Base-by-base conservation (phyloP, 2,888 invertebrate species). In the Megalurothrips usitatus region DNA sequence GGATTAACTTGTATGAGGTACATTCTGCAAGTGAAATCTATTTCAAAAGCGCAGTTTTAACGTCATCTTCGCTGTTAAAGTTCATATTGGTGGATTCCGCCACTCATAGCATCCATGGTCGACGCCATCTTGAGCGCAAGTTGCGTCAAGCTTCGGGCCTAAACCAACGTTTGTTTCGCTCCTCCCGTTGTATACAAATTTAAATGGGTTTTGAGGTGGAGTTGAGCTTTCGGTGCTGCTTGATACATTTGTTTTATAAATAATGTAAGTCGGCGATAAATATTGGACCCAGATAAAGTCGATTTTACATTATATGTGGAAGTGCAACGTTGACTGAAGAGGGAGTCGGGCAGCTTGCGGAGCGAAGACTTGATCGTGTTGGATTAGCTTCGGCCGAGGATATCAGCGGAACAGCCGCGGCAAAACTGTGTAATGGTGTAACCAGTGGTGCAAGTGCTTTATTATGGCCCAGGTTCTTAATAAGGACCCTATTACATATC, bases 401-500 rank as follows among this genome's bases (percentile, higher is more conserved):
- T n/a, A 75, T 26, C 68, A 75, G 68, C 68, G 68, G 68, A 75
- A 12, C 12, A 23, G 23, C 68, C 68, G 68, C 68, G 12, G 68
- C 23, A 2, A 23, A 75, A 75, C 68, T 75, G 68, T 75, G 68
- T 75, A 26, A 75, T 75, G 68, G 68, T 75, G 68, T 75, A 75
- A 26, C 68, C 26, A 26, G 68, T 26, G 26, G 68, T 75, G 68
- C 68, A 75, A 75, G 68, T 75, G 68, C 68, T 75, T 75, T 75
- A 83, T 80, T 80, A 85, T 85, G 85, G 85, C 85, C 81, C 82
- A 82, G 82, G 82, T 84, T 82, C 83, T 84, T 82, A 84, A 84
- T 88, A 92, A 92, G 90, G 92, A 92, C 88, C 90, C 93, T 85
- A 92, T 92, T 87, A 91, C 91, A 86, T 94, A 94, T 90, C 89